Evolutionary conservation across 2,797 vertebrate genomes (phyloP).

Genomic region (Cyprinodon diabolis): DNA sequence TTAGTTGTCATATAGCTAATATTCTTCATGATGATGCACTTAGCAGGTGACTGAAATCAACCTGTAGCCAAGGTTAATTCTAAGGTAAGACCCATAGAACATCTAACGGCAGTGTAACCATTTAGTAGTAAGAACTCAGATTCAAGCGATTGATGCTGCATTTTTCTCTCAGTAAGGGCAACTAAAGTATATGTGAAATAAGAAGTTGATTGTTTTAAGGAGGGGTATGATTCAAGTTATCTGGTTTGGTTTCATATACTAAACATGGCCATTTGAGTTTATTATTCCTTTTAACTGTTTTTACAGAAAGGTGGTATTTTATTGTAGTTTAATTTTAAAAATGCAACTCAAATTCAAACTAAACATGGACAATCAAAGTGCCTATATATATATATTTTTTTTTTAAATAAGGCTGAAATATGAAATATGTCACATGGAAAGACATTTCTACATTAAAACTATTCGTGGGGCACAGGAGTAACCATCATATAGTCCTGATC

Average conservation of each 20-base stretch:
- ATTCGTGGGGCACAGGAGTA: no score
- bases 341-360: no score
- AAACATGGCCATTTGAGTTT: background rate
- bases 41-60: constrained; percentile 10
- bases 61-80: background rate
- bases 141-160: background rate
- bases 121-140: background rate
- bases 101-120: background rate
- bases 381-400: background rate
- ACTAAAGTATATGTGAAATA: background rate
- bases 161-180: background rate
- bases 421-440: no score
- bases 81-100: background rate
- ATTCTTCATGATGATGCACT: background rate
- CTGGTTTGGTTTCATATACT: background rate
- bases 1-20: constrained; percentile 1
- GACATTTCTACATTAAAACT: no score
- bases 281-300: background rate
- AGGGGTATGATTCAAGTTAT: background rate
- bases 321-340: no score
- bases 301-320: no score
- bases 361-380: background rate
- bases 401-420: no score
- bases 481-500: background rate
- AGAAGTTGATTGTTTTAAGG: background rate